Base-by-base conservation (phyloP, 1,140 invertebrate species). In the Cheumatopsyche charites region DNA sequence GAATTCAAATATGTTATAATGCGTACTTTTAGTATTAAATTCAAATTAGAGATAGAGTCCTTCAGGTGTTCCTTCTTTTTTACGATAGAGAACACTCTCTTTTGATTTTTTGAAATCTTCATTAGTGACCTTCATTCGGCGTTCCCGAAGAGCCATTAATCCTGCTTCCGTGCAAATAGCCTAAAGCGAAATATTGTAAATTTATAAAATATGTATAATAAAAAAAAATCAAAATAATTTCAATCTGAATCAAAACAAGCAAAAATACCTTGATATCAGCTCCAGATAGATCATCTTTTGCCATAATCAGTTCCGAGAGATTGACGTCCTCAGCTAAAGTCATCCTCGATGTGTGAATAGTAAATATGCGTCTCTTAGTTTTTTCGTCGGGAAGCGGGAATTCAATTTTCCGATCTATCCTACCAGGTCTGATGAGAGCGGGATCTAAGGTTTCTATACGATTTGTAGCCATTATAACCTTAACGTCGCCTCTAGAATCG, bases 111-210 rank as follows among this genome's bases (percentile, higher is more conserved):
- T 95, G 81, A 99, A 99, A 83, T 99, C 98, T 83, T 99, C 98
- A 86, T 97, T 98, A 26, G 96, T 99, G 12, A 99, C 98, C 85
- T 98, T 98, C 98, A 99, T 99, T 77, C 98, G 89, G 67, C 98
- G 88, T 83, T 99, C 98, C 77, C 98, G 85, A 26, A 99, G 82
- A 21, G 98, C 98, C 91, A 99, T 94, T 15, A 99, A 83, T 74
- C 98, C 98, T 70, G 97, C 98, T 87, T 99, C 98, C 7, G 98
- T 99, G 83, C 98, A 99, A 79, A 99, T 99, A n/a, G 98, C 98
- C 93, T 95, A 78, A 79, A 82, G 80, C 45, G 65, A 47, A n/a
- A n/a, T n/a, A n/a, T n/a, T 29, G 45, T 45, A 26, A 58, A 9
- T 62, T 58, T 6, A 49, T 62, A 67, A 43, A 12, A 41, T 41